Evolutionary conservation across 2,113 vertebrate species (phyloP).

Genomic region (Spheniscus mendiculus): DNA sequence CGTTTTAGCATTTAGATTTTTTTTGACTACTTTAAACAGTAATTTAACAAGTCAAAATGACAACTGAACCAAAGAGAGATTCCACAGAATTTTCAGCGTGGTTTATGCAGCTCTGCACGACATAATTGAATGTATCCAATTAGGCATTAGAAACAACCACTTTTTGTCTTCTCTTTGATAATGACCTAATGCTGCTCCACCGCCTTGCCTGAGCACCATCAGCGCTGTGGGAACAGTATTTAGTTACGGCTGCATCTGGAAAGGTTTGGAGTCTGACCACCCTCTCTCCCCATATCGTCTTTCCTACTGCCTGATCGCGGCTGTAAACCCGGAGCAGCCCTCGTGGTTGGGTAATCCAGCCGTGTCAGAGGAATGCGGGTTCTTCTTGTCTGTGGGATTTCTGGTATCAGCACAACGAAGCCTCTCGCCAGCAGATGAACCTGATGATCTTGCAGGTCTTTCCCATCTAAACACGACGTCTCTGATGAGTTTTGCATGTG

Average conservation of each 20-base stretch:
- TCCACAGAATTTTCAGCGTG: background rate
- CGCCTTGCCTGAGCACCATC: background rate
- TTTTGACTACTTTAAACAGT: background rate
- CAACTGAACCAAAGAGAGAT: background rate
- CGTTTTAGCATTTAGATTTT: background rate
- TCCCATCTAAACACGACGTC: background rate
- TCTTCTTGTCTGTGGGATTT: background rate
- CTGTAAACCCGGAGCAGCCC: background rate
- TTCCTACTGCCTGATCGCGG: background rate
- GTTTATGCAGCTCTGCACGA: background rate
- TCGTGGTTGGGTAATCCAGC: background rate
- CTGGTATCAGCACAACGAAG: background rate
- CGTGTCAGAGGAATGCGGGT: background rate
- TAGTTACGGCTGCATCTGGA: background rate
- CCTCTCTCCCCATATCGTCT: background rate
- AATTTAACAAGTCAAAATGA: background rate
- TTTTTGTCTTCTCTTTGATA: background rate
- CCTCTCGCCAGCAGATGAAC: background rate
- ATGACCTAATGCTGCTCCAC: background rate
- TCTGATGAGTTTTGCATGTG: background rate
- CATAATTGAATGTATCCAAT: rapidly evolving
- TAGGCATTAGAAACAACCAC: background rate
- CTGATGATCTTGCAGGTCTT: background rate
- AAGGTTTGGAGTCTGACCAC: background rate
- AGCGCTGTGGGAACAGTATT: background rate